phyloP scores from a whole-genome alignment of 2,888 invertebrate species.

The Drosophila falleni region DNA sequence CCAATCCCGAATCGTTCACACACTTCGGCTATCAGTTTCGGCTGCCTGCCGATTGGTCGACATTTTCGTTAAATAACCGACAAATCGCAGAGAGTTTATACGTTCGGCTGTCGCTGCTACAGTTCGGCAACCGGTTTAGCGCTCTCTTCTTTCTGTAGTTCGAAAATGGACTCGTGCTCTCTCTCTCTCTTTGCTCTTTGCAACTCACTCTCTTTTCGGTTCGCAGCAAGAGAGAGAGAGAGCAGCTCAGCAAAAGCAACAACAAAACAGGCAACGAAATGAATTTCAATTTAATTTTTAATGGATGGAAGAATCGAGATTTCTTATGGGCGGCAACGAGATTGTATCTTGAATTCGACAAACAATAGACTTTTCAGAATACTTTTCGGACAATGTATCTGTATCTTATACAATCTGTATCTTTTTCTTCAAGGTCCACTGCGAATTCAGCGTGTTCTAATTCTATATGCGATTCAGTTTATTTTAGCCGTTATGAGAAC shows the following conservation, averaged over 20 bases:
- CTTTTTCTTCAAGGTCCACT: background rate
- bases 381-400: background rate
- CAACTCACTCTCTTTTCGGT: slow-evolving; percentile 28
- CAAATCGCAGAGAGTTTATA: slow-evolving; percentile 29
- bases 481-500: background rate
- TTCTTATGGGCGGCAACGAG: slow-evolving; percentile 19
- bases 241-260: background rate
- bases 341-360: slow-evolving; percentile 2
- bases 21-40: slow-evolving; percentile 46
- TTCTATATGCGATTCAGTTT: background rate
- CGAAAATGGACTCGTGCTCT: background rate
- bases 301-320: background rate
- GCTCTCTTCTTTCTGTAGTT: slow-evolving; percentile 25
- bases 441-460: background rate
- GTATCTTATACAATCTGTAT: background rate
- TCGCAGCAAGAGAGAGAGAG: slow-evolving; percentile 34
- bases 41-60: slow-evolving; percentile 41
- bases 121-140: slow-evolving; percentile 55
- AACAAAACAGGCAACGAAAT: background rate
- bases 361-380: background rate
- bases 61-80: slow-evolving; percentile 47
- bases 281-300: background rate
- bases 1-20: slow-evolving; percentile 24
- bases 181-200: slow-evolving; percentile 6
- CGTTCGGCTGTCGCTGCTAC: slow-evolving; percentile 16